Conservation (phyloP, 2,888 invertebrate species). For the Dasypogon diadema region DNA sequence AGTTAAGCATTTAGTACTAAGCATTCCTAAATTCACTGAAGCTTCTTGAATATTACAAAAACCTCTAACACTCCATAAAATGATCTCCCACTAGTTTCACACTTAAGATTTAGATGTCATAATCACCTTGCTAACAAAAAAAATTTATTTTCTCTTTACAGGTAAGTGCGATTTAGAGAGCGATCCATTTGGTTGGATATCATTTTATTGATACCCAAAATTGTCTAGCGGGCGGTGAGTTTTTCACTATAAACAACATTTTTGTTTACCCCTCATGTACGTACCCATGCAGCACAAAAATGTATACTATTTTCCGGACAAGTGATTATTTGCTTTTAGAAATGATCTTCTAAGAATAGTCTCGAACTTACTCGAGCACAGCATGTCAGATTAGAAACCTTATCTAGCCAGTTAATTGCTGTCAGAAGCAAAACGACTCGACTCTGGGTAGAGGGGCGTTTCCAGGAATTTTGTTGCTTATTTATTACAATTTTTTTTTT, state of each 20-base stretch:
- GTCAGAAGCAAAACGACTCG: neutral
- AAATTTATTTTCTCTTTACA: constrained; percentile 1
- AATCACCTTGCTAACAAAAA: no score
- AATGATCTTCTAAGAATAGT: neutral
- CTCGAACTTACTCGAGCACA: neutral
- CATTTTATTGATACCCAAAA: neutral
- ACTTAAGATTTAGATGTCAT: no score
- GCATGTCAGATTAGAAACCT: constrained; percentile 22
- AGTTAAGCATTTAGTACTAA: no score
- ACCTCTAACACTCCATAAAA: no score
- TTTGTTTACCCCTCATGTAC: neutral
- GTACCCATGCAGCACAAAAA: neutral
- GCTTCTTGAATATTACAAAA: no score
- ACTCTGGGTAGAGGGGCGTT: neutral
- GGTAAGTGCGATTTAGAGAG: constrained; percentile 6
- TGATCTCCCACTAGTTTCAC: no score
- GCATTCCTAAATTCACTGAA: no score
- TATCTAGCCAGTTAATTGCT: constrained; percentile 7
- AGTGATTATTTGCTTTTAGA: neutral
- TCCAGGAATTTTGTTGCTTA: no score
- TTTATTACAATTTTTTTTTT: no score
- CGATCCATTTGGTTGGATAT: neutral
- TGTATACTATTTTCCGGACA: no score
- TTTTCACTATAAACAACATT: neutral
- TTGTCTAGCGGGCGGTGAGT: neutral